Evolutionary conservation across 2,888 invertebrate species (phyloP), one percentile per base, ranked within the genome.

Genomic region (Pollenia amentaria): DNA sequence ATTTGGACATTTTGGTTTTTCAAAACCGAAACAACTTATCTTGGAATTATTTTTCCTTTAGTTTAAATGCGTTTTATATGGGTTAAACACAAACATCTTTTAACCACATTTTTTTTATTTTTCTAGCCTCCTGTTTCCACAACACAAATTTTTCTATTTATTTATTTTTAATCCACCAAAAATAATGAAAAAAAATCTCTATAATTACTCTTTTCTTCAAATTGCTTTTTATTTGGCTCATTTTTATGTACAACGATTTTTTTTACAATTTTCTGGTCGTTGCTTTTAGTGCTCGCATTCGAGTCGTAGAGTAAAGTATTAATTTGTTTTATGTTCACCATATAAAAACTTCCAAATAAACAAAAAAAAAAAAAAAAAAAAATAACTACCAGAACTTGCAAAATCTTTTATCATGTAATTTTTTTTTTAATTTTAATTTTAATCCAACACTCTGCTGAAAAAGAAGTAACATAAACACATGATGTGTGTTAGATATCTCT

Each of bases 171-270:
- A 77, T 77, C 40, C 83, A 46, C 46, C 44, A 12, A 62, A 73
- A 84, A 69, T 44, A 18, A 70, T 70, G 29, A 40, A 40, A 55
- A 72, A 64, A 69, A 84, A 65, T 70, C 57, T 48, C 70, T 48
- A 78, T 84, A 84, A 84, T 84, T 77, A 84, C 72, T 65, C 77
- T 84, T 65, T 72, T 72, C 77, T 55, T 77, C 51, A 57, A 65
- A 84, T 72, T 46, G 57, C 57, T 57, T 48, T 77, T 84, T 46
- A 11, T 29, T 29, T 6, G 29, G 4, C 18, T 9, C 18, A 10
- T 70, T 55, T 60, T 65, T 57, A 18, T 14, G 3, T 21, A 60
- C 38, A 29, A 16, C 4, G 46, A 18, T 80, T 73, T 64, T 55
- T 80, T 55, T 78, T 44, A 51, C 40, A 62, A 53, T 55, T 72